Evolutionary conservation across 2,888 invertebrate genomes (phyloP).

Genomic region (Ecliptopera silaceata): DNA sequence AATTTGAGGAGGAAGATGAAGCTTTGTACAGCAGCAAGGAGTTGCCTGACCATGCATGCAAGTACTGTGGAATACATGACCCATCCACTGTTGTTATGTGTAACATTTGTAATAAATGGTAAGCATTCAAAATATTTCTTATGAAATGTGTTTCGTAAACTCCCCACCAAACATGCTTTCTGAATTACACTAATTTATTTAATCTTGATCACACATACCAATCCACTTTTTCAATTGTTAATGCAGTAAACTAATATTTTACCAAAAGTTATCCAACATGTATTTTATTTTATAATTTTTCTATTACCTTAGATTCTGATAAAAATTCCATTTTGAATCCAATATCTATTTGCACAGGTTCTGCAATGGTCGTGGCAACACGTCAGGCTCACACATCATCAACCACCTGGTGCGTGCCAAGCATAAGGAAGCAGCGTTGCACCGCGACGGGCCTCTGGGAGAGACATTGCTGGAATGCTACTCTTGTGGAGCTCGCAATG

Average conservation of each 20-base stretch:
- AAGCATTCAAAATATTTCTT: slow-evolving; percentile 34
- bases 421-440: slow-evolving; percentile 99
- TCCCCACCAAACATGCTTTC: background rate
- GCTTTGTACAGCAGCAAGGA: slow-evolving; percentile 93
- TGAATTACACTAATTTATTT: too few relatives aligned
- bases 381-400: slow-evolving; percentile 99
- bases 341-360: slow-evolving; percentile 80
- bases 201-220: too few relatives aligned
- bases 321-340: background rate
- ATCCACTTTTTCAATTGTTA: too few relatives aligned
- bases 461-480: slow-evolving; percentile 99
- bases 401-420: slow-evolving; percentile 99
- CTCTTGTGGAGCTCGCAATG: slow-evolving; percentile 98
- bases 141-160: too few relatives aligned
- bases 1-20: slow-evolving; percentile 98
- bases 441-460: slow-evolving; percentile 98
- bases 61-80: slow-evolving; percentile 99
- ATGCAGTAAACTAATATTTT: too few relatives aligned
- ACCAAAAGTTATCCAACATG: too few relatives aligned
- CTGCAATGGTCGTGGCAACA: slow-evolving; percentile 99
- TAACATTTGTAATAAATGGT: slow-evolving; percentile 99
- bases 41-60: slow-evolving; percentile 98
- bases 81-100: slow-evolving; percentile 99
- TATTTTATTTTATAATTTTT: too few relatives aligned
- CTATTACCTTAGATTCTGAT: too few relatives aligned